phyloP scores from a whole-genome alignment of 1,140 invertebrate genomes.

The Campodea augens region DNA sequence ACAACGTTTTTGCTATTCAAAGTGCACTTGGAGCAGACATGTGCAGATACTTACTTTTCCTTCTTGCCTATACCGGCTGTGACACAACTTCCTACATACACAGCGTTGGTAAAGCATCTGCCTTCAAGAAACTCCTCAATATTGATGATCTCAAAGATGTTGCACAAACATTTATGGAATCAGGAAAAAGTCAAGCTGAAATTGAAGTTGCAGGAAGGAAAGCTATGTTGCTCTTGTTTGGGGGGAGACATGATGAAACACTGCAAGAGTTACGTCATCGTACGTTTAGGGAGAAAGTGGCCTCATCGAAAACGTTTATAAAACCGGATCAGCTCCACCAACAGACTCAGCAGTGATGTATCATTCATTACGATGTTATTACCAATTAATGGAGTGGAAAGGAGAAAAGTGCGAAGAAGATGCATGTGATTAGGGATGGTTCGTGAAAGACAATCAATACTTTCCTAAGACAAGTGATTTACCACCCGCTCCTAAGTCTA shows the following conservation, averaged over 20 bases:
- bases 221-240: not conserved
- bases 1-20: no score
- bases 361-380: no score
- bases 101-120: not conserved
- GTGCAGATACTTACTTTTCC: not conserved
- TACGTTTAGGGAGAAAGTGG: not conserved
- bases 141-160: not conserved
- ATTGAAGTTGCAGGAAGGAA: not conserved
- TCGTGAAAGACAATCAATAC: no score
- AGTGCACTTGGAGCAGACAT: not conserved
- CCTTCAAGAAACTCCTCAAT: not conserved
- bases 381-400: not conserved
- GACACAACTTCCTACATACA: not conserved
- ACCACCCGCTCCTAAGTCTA: not conserved
- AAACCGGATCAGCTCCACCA: not conserved
- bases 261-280: not conserved
- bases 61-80: not conserved
- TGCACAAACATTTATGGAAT: not conserved
- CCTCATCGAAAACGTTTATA: not conserved
- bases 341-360: not conserved
- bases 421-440: no score
- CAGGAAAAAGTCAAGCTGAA: not conserved
- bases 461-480: constrained; percentile 1
- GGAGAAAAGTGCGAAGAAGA: no score
- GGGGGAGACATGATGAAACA: not conserved